Conservation (phyloP, 2,888 invertebrate species). For the Campoletis raptor region DNA sequence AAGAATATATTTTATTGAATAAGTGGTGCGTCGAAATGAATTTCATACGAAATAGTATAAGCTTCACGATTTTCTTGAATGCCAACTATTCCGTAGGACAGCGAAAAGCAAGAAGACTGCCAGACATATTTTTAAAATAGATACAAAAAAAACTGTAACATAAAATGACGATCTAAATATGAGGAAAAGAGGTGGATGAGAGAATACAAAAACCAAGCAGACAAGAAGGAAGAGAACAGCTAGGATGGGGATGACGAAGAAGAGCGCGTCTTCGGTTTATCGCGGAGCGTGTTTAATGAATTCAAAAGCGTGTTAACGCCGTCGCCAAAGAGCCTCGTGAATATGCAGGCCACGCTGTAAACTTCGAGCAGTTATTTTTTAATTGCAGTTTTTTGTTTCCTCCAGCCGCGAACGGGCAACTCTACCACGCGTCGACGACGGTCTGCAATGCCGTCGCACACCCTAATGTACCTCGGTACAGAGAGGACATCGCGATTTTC, state of each 20-base stretch:
- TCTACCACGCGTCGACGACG: constrained; percentile 36
- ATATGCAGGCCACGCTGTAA: constrained; percentile 73
- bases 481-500: constrained; percentile 61
- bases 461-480: constrained; percentile 18
- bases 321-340: constrained; percentile 73
- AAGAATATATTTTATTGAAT: not conserved
- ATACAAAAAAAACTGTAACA: constrained; percentile 19
- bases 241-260: constrained; percentile 10
- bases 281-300: constrained; percentile 73
- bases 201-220: constrained; percentile 19
- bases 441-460: constrained; percentile 49
- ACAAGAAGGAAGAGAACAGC: constrained; percentile 31
- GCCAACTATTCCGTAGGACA: not conserved
- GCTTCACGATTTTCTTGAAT: not conserved
- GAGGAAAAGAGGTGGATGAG: constrained; percentile 34
- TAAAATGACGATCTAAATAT: constrained; percentile 6
- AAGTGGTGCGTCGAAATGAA: not conserved
- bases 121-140: not conserved
- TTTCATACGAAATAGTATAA: not conserved
- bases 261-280: constrained; percentile 71
- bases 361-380: constrained; percentile 75
- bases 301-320: constrained; percentile 75
- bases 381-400: constrained; percentile 72
- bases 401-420: constrained; percentile 35
- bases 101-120: not conserved